A percentile compares a stretch with the other conserved stretches of the same genome.
Evolutionary conservation across 1,140 invertebrate species (phyloP).

Genomic region (Brachionus paranguensis): DNA sequence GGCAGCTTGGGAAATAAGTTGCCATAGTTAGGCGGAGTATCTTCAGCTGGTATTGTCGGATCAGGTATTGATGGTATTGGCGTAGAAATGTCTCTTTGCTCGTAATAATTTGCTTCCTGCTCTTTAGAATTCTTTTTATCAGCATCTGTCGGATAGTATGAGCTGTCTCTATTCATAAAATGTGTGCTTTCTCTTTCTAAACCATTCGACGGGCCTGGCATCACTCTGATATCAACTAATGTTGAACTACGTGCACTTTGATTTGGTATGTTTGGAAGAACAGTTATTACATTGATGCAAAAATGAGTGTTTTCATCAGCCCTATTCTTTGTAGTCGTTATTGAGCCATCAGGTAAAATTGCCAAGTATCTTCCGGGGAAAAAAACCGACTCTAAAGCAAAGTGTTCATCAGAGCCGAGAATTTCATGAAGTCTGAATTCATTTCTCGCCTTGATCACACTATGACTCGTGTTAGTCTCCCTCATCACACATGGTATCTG

Average conservation of each 20-base stretch:
- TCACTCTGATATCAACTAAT: neutral
- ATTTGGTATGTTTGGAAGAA: neutral
- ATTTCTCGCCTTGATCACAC: neutral
- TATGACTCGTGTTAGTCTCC: neutral
- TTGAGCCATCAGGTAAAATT: slow-evolving; percentile 29
- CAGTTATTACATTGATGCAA: neutral
- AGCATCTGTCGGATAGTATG: neutral
- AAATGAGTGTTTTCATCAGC: slow-evolving; percentile 12
- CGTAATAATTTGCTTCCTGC: neutral
- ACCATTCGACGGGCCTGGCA: neutral
- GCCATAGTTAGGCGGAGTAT: neutral
- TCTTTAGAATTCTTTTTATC: neutral
- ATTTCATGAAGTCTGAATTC: slow-evolving; percentile 36
- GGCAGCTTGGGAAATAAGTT: neutral
- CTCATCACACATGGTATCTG: slow-evolving; percentile 19
- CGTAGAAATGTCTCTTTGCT: neutral
- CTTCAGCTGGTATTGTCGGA: neutral
- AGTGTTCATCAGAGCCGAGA: slow-evolving; percentile 24
- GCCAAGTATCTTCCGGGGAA: slow-evolving; percentile 30
- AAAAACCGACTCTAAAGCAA: slow-evolving; percentile 24
- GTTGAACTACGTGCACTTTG: neutral
- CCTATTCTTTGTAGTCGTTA: neutral
- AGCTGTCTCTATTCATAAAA: neutral
- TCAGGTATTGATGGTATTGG: neutral
- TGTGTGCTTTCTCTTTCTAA: neutral